Evolutionary conservation across 2,888 invertebrate species (phyloP), one percentile per base, ranked within the genome.

Genomic region (Ormyrus labotus): DNA sequence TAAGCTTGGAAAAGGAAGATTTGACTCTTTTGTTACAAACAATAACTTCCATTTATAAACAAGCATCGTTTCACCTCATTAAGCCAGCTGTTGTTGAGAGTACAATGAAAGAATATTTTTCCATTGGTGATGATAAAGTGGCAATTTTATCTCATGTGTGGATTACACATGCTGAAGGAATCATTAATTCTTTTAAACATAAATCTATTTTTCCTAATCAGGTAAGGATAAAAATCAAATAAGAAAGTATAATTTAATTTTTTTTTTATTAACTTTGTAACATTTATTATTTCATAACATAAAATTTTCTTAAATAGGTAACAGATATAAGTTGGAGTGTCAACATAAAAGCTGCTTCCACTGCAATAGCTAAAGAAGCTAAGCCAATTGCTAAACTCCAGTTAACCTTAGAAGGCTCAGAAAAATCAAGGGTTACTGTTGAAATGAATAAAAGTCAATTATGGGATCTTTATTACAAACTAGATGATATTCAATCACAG

Each of bases 401-500:
- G 65, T 80, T 90, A 61, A 85, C 84, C 73, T 74, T 89, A 5
- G 85, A 81, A n/a, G 87, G 87, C 4, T 83, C 80, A 34, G 77
- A 85, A 65, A 82, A 82, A 11, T 84, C 87, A 7, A 86, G 83
- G 75, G 64, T 90, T 34, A 89, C 87, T 5, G 85, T 89, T 2
- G 88, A 90, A 81, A 86, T 90, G 82, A 84, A 89, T 70, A 88
- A 87, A 83, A 81, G 83, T 7, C 84, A 87, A 61, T 84, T 90
- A 5, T 83, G 82, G 50, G 84, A 87, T 47, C 78, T 90, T 5
- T 88, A 88, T 83, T 50, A 88, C 47, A 87, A 87, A 82, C 84
- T 90, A 71, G 89, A 89, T 77, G 86, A 87, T 73, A 89, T 90
- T 80, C 89, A 90, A 68, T 80, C 83, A 45, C 88, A 90, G 65